Evolutionary conservation across 2,797 vertebrate genomes (phyloP), one percentile per base, ranked within the genome.

Genomic region (Champsocephalus esox): DNA sequence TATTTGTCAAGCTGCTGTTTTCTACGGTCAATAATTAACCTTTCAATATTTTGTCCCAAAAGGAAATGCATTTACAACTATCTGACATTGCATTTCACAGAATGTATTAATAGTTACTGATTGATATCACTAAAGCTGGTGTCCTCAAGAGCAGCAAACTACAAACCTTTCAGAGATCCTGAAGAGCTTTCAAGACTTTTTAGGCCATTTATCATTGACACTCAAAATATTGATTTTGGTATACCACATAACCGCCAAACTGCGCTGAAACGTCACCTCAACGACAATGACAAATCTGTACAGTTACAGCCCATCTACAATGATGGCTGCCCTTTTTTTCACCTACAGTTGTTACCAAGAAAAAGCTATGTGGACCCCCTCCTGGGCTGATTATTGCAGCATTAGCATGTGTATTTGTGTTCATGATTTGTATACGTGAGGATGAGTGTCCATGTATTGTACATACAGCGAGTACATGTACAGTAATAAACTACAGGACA

Each of bases 371-470:
- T 11, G 34, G 46, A 69, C 32, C 61, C 80, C 80, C 59, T 70
- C 45, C 55, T 65, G 73, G 34, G 73, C 58, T 79, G 59, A 84
- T 90, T 80, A 82, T 75, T 76, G 75, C 70, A 82, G 56, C 70
- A 63, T 73, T 63, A 70, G 38, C 41, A 71, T 64, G 66, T 88
- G 65, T 62, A n/a, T 81, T 78, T 72, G 64, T 62, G 63, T 77
- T 73, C n/a, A 34, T n/a, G 52, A 78, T 75, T 85, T 68, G 24
- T 55, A 45, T 28, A 63, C 50, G 52, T 3, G 55, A 67, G 66
- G 41, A 49, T 24, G 12, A 49, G 14, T 17, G 69, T 67, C 46
- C 51, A 14, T 54, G 66, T 44, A 46, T 59, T 65, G 62, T 63
- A 65, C 59, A 65, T 63, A 21, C 28, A 80, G 64, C 10, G 17